phyloP scores from a whole-genome alignment of 2,797 vertebrate species.

The Liparis tanakae region DNA sequence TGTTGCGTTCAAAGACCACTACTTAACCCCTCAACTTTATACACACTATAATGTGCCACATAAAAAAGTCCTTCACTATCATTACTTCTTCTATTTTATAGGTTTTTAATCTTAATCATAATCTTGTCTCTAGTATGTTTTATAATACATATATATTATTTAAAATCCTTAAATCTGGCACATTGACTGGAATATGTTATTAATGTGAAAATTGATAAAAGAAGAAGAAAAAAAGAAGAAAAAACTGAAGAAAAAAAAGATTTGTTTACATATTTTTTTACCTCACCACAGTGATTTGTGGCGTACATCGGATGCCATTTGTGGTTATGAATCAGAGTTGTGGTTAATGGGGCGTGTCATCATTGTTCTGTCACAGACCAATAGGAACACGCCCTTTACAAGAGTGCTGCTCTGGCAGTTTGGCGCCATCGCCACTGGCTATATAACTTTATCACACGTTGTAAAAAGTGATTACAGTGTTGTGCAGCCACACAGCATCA shows the following conservation, averaged over 20 bases:
- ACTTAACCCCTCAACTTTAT: too few species aligned
- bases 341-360: conserved; percentile 54
- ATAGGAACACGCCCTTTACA: conserved; percentile 40
- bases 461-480: conserved; percentile 72
- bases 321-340: conserved; percentile 49
- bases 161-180: background rate
- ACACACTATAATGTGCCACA: background rate
- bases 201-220: background rate
- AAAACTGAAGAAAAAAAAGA: background rate
- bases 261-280: conserved; percentile 17
- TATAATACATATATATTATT: background rate
- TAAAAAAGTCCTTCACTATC: too few species aligned
- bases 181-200: background rate
- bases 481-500: conserved; percentile 48
- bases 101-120: too few species aligned
- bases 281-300: conserved; percentile 21
- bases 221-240: too few species aligned
- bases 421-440: conserved; percentile 36
- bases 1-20: too few species aligned
- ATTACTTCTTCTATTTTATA: too few species aligned
- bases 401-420: conserved; percentile 59
- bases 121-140: too few species aligned
- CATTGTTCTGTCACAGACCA: conserved; percentile 38
- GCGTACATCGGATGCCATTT: conserved; percentile 38
- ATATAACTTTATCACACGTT: conserved; percentile 64